Conservation (phyloP, 2,113 vertebrate genomes). For the Boleophthalmus pectinirostris region DNA sequence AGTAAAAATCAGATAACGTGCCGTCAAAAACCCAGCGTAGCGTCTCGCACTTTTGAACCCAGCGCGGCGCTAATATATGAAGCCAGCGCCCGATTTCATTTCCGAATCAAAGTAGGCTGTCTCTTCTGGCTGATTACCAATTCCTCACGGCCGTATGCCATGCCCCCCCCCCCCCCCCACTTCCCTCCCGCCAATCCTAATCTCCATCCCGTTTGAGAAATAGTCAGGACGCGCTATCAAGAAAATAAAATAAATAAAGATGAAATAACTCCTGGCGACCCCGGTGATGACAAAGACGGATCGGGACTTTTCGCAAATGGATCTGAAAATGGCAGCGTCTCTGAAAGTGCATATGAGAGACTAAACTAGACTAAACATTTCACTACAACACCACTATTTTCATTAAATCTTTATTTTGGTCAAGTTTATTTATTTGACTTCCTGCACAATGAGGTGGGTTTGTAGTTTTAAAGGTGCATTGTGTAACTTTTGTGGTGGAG, state of each 20-base stretch:
- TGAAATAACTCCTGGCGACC: conserved; percentile 14
- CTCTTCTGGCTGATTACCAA: conserved; percentile 40
- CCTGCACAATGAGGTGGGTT: too few relatives aligned
- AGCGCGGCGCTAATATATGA: background rate
- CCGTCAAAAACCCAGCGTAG: background rate
- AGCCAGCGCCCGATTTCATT: conserved; percentile 4
- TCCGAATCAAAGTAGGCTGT: conserved; percentile 8
- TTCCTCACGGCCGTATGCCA: conserved; percentile 30
- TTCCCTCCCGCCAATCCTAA: conserved; percentile 21
- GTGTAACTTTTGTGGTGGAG: too few relatives aligned
- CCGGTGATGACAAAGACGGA: conserved; percentile 54
- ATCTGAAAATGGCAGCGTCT: too few relatives aligned
- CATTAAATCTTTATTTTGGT: too few relatives aligned
- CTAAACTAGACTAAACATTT: too few relatives aligned
- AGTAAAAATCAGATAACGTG: too few relatives aligned
- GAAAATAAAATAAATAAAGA: conserved; percentile 29
- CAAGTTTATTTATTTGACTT: too few relatives aligned
- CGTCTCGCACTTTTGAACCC: background rate
- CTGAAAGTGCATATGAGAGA: too few relatives aligned
- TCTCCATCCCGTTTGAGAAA: conserved; percentile 50
- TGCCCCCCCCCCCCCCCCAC: conserved; percentile 28
- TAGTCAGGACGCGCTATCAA: conserved; percentile 31
- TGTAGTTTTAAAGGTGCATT: too few relatives aligned
- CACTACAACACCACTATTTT: too few relatives aligned
- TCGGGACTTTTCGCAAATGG: conserved; percentile 4